Evolutionary conservation across 1,140 invertebrate species (phyloP), one percentile per base, ranked within the genome.

Genomic region (Acromyrmex charruanus): DNA sequence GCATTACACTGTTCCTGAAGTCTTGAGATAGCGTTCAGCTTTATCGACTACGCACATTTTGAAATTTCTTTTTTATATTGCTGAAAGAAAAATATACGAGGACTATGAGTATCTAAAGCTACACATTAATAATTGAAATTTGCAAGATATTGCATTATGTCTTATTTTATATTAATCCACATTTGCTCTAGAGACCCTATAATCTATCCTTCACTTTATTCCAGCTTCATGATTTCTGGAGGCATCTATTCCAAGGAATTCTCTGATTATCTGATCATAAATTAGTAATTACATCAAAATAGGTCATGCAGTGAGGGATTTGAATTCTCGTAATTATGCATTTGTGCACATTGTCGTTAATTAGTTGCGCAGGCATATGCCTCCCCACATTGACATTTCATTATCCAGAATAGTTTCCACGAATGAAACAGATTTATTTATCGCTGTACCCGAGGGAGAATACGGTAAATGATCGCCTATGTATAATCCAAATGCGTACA

Each of bases 381-480:
- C 12, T 61, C 18, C 31, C 28, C 61, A n/a, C 66, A 72, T 87
- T 80, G 53, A 25, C 53, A 28, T 86, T 63, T 49, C 71, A 89
- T 87, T 87, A 87, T 90, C 55, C 69, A 28, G 59, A 21, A 69
- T 49, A 66, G 81, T 69, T 77, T 77, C 61, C 61, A 51, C 31
- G 25, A 55, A 44, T 28, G 44, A 65, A 88, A 80, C 31, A 44
- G 82, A 86, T 89, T 85, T 86, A 86, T 89, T 89, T 88, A 89
- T 86, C 53, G 39, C 18, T 10, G 3, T 3, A 7, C 75, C 63
- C n/a, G 0, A 16, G 28, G 69, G 55, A n/a, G 16, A 21, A 53
- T 21, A 10, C 53, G 25, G 31, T 81, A 81, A 81, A 81, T 81
- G 65, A 85, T 85, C 28, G 7, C 44, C n/a, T 53, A 63, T 21